Base-by-base conservation (phyloP, 2,113 vertebrate genomes). In the Melanocharis versteri region DNA sequence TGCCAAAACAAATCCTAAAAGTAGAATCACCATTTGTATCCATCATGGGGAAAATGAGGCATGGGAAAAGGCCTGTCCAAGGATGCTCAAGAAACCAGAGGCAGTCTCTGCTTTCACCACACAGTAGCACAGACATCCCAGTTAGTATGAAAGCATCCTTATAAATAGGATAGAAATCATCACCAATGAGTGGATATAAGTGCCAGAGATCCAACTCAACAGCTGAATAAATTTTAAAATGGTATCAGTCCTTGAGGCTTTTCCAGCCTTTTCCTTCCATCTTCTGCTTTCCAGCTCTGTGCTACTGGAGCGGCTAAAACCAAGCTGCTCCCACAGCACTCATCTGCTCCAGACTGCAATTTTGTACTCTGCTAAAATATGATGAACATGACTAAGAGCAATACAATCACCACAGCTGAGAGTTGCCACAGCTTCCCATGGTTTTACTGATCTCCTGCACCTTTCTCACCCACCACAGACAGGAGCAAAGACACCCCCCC, bases 251-350 rank as follows among this genome's bases (percentile, higher is more conserved):
- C 76, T 90, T 73, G 64, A 93, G 85, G 68, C n/a, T 54, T 85
- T 91, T 90, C 48, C 62, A 91, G 48, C 18, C 50, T 90, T 69
- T 83, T 83, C 48, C 58, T 69, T 83, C 78, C n/a, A 24, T 85
- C n/a, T 64, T 35, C 54, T 65, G 37, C 79, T 76, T 92, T 70
- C 50, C 72, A 81, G 35, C 6, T 45, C 58, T 37, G 79, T 45
- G 35, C 70, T 90, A 92, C 54, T 93, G 58, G n/a, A 95, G 80
- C 28, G 0, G 71, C 58, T 83, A 95, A 96, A 86, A 22, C 71
- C 93, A 95, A 96, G 83, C 95, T 93, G 90, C 68, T 96, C 75
- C 75, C 51, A 48, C 26, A 4, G 53, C 71, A 66, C 39, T 90
- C 45, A 30, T 45, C 68, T 68, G 60, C 71, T 79, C 56, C 73